A percentile compares a stretch with the other conserved stretches of the same genome.
phyloP scores from a whole-genome alignment of 2,113 vertebrate genomes.

The Tetraodon nigroviridis region DNA sequence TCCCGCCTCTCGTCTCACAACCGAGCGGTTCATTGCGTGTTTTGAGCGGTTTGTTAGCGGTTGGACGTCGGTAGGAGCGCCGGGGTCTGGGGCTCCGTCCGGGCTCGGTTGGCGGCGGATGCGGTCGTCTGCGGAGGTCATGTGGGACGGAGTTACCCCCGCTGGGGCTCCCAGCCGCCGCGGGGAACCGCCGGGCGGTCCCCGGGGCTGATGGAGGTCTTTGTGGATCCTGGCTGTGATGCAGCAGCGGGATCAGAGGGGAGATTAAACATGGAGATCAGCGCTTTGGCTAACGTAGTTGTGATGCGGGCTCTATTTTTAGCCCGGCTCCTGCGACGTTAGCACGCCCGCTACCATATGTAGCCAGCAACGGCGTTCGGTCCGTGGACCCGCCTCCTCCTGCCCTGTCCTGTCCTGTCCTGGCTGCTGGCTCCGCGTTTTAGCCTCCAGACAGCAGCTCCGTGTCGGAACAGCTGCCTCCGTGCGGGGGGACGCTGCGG shows the following conservation, averaged over 20 bases:
- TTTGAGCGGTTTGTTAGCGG: background rate
- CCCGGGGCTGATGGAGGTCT: background rate
- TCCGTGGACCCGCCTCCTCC: slow-evolving; percentile 31
- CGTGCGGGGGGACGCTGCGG: background rate
- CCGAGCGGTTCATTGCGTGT: background rate
- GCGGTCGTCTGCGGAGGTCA: slow-evolving; percentile 49
- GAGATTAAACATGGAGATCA: slow-evolving; percentile 32
- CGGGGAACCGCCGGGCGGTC: background rate
- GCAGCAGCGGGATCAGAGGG: background rate
- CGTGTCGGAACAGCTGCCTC: slow-evolving; percentile 1
- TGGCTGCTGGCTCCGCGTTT: background rate
- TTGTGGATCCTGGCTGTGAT: background rate
- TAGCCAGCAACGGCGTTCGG: slow-evolving; percentile 69
- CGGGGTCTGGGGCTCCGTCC: background rate
- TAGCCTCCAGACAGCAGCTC: background rate
- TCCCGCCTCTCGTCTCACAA: background rate
- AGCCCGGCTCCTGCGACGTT: slow-evolving; percentile 69
- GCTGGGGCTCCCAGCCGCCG: background rate
- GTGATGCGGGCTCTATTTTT: slow-evolving; percentile 81
- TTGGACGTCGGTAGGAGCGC: slow-evolving; percentile 1
- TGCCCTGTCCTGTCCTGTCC: background rate
- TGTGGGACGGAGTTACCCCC: slow-evolving; percentile 21
- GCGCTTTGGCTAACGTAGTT: slow-evolving; percentile 38
- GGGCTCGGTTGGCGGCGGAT: background rate
- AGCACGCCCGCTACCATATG: slow-evolving; percentile 68